phyloP scores from a whole-genome alignment of 2,113 vertebrate species.

The Struthio camelus region DNA sequence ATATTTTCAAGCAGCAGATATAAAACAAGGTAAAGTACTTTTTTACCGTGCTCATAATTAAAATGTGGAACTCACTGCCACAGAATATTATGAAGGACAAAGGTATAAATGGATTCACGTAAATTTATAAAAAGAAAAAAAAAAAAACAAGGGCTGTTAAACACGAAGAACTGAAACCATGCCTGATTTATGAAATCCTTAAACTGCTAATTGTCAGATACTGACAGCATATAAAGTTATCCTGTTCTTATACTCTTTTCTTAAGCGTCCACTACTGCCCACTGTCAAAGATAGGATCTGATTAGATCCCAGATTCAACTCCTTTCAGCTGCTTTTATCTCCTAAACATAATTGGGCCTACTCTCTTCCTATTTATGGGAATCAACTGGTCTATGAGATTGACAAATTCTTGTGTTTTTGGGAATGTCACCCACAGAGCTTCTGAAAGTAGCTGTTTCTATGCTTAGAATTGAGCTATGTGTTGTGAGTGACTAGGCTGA shows the following conservation, averaged over 20 bases:
- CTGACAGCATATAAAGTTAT: neutral
- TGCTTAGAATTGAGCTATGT: neutral
- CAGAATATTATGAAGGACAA: neutral
- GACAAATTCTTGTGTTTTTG: neutral
- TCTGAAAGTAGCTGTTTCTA: neutral
- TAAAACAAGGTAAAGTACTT: neutral
- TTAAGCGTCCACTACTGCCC: neutral
- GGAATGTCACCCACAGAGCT: neutral
- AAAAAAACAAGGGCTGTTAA: neutral
- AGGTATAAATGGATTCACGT: neutral
- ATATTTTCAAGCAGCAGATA: neutral
- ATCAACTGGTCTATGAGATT: neutral
- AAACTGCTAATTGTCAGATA: neutral
- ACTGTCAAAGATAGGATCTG: neutral
- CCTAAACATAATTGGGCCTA: neutral
- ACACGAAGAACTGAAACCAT: neutral
- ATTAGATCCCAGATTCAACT: neutral
- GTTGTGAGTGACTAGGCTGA: neutral
- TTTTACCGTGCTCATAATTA: neutral
- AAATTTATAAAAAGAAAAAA: neutral
- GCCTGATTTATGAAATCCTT: neutral
- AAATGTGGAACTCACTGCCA: neutral
- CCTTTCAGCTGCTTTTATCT: neutral
- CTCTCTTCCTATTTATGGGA: neutral
- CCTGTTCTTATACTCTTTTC: neutral